phyloP scores from a whole-genome alignment of 1,140 invertebrate genomes.

The Bemisia tabaci region DNA sequence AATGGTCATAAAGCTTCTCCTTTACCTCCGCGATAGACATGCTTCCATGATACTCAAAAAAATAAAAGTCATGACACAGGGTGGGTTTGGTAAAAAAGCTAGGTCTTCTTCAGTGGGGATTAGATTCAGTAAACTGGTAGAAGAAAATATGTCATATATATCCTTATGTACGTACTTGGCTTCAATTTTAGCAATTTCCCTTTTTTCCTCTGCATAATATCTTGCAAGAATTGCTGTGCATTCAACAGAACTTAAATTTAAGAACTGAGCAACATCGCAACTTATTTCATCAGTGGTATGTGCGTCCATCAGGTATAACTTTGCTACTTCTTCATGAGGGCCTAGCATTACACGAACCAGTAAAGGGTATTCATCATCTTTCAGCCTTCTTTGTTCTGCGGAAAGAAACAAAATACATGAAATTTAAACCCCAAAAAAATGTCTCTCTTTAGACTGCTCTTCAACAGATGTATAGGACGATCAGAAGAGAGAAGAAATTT shows the following conservation, averaged over 20 bases:
- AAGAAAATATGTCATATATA: background rate
- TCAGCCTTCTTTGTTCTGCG: constrained; percentile 56
- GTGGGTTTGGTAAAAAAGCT: background rate
- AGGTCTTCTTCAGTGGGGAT: background rate
- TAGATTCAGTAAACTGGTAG: background rate
- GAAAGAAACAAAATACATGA: too few relatives aligned
- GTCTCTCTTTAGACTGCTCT: too few relatives aligned
- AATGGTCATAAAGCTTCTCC: background rate
- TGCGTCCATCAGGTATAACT: constrained; percentile 66
- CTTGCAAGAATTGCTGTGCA: constrained; percentile 62
- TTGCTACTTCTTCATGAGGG: constrained; percentile 67
- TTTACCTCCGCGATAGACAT: background rate
- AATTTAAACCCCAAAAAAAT: too few relatives aligned
- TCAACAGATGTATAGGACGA: too few relatives aligned
- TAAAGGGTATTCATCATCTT: constrained; percentile 65
- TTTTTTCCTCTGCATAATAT: constrained; percentile 61
- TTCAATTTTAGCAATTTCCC: constrained; percentile 50
- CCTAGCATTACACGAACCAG: constrained; percentile 60
- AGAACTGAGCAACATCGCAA: constrained; percentile 66
- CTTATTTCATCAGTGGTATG: constrained; percentile 57
- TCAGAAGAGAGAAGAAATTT: too few relatives aligned
- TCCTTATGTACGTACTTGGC: constrained; percentile 45
- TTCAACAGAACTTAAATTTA: constrained; percentile 64
- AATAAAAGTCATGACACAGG: background rate
- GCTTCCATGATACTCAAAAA: background rate